These are phyloP conservation scores for Platycheirus albimanus DNA, from an alignment of 2,888 invertebrate species.

Conservation along the genomic window DNA sequence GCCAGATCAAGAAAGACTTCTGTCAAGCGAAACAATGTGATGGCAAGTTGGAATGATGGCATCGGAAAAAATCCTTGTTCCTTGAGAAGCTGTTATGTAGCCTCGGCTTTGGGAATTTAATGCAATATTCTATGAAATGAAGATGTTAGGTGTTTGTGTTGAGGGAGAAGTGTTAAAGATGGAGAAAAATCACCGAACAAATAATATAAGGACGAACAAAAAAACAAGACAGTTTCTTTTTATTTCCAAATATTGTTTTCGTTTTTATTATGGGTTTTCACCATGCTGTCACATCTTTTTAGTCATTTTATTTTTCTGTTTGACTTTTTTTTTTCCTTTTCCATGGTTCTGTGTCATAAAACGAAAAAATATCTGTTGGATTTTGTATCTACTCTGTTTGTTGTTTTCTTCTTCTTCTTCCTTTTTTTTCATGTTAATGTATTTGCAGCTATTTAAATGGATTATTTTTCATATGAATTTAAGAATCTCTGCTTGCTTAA, in stretches of 20 bases:
- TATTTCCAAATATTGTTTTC: slow-evolving; percentile 16
- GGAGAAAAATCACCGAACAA: background rate
- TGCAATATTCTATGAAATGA: background rate
- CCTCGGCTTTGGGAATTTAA: slow-evolving; percentile 27
- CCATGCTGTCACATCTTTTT: background rate
- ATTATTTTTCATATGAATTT: too few species aligned
- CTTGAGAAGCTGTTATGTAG: background rate
- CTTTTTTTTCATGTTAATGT: too few species aligned
- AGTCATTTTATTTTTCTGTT: background rate
- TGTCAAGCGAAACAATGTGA: slow-evolving; percentile 25
- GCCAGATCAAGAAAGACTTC: slow-evolving; percentile 15
- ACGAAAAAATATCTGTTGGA: background rate
- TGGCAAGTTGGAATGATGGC: background rate
- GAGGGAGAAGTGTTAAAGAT: background rate
- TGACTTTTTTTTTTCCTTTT: background rate
- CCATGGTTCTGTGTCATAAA: background rate
- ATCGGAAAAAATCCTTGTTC: slow-evolving; percentile 7
- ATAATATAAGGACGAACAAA: background rate
- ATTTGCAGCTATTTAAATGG: too few species aligned
- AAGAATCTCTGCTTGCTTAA: too few species aligned
- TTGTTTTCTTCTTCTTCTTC: too few species aligned
- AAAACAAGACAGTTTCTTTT: background rate
- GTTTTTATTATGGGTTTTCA: slow-evolving; percentile 8
- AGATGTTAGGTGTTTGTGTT: background rate
- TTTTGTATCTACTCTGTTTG: too few species aligned